These are phyloP conservation scores for Charadrius vociferus DNA, from an alignment of 2,113 vertebrate species.

Conservation along the genomic window DNA sequence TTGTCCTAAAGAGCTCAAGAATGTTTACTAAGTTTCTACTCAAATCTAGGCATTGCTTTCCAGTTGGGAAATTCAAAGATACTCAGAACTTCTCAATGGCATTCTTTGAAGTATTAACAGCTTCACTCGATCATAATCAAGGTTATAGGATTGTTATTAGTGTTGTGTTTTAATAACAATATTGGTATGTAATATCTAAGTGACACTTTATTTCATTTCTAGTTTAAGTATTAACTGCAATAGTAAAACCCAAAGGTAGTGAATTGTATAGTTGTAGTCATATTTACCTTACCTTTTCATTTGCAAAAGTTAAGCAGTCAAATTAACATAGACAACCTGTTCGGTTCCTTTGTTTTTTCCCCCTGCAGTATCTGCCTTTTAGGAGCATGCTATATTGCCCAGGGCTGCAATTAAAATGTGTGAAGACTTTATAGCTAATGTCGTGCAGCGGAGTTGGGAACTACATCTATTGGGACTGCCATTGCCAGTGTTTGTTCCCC, in stretches of 20 bases:
- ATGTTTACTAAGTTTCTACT: background rate
- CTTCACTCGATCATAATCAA: background rate
- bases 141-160: background rate
- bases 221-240: background rate
- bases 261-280: background rate
- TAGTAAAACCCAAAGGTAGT: background rate
- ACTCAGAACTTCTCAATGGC: background rate
- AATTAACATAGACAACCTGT: background rate
- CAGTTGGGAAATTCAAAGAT: background rate
- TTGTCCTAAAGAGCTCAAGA: background rate
- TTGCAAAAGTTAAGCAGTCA: background rate
- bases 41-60: background rate
- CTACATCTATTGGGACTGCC: background rate
- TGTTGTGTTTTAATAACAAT: background rate
- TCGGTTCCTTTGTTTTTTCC: background rate
- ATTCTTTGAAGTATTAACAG: background rate
- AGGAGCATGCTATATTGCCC: background rate
- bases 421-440: background rate
- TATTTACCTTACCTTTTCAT: background rate
- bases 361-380: background rate
- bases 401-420: background rate
- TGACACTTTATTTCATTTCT: background rate
- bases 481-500: background rate
- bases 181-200: background rate
- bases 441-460: rapidly evolving